phyloP scores from a whole-genome alignment of 2,888 invertebrate genomes.

The Coenonympha glycerion region DNA sequence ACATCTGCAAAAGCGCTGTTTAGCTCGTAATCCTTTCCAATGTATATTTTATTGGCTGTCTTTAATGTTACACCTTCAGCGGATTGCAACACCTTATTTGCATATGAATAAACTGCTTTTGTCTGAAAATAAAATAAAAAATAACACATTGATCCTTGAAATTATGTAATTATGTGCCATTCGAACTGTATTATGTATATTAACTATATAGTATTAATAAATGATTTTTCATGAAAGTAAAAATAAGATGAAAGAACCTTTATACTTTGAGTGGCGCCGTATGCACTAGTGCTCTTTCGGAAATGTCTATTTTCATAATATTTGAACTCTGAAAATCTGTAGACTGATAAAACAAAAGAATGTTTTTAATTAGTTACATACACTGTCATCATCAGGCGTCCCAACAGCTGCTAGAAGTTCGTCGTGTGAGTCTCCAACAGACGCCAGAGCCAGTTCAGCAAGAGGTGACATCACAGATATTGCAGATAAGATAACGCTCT shows the following conservation, averaged over 20 bases:
- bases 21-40: slow-evolving; percentile 65
- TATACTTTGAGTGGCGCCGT: too few species aligned
- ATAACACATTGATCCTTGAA: not conserved
- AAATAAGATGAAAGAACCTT: too few species aligned
- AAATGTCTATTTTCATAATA: too few species aligned
- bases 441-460: slow-evolving; percentile 51
- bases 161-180: not conserved
- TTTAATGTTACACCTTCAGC: slow-evolving; percentile 72
- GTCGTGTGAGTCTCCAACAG: slow-evolving; percentile 52
- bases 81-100: slow-evolving; percentile 37
- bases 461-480: slow-evolving; percentile 62
- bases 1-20: slow-evolving; percentile 71
- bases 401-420: slow-evolving; percentile 50
- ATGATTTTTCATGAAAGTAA: too few species aligned
- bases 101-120: slow-evolving; percentile 41
- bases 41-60: slow-evolving; percentile 82
- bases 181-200: not conserved
- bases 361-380: slow-evolving; percentile 33
- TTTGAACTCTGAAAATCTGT: too few species aligned
- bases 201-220: too few species aligned
- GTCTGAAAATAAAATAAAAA: slow-evolving; percentile 37
- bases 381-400: slow-evolving; percentile 47
- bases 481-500: slow-evolving; percentile 61
- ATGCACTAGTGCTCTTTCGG: too few species aligned
- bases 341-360: too few species aligned